These are phyloP conservation scores for Chirona hameri DNA, from an alignment of 2,888 invertebrate species.

Conservation along the genomic window DNA sequence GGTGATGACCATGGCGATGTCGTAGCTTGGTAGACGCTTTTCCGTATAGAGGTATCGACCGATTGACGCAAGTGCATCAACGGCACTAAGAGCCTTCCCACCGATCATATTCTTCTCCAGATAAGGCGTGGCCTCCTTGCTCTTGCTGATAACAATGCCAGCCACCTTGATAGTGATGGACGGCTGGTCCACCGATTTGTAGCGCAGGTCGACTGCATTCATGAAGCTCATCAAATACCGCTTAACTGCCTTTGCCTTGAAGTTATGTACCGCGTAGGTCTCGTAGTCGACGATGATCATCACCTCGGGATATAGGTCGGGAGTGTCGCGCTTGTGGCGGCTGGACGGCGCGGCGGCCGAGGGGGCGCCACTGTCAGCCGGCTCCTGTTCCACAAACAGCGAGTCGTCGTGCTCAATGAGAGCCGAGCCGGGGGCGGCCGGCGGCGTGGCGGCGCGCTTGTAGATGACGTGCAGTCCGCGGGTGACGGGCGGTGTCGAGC, in stretches of 20 bases:
- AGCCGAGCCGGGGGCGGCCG: background rate
- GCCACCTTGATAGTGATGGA: slow-evolving; percentile 14
- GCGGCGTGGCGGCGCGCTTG: background rate
- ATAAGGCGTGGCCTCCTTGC: slow-evolving; percentile 24
- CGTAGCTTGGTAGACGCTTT: background rate
- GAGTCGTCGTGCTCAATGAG: background rate
- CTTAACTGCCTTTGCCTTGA: background rate
- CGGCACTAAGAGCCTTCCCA: background rate
- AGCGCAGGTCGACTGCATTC: slow-evolving; percentile 24
- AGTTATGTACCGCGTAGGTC: background rate
- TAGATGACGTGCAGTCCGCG: slow-evolving; percentile 14
- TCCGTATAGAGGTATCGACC: background rate
- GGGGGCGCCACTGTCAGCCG: background rate
- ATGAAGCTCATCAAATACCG: slow-evolving; percentile 24
- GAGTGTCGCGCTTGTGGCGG: background rate
- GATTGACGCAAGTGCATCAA: background rate
- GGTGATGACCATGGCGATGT: slow-evolving; percentile 26
- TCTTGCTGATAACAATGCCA: slow-evolving; percentile 23
- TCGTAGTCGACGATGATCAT: slow-evolving; percentile 25
- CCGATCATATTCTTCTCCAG: background rate
- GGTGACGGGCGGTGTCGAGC: background rate
- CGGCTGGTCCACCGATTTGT: background rate
- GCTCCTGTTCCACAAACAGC: background rate
- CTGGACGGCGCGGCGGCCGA: background rate
- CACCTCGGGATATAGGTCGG: slow-evolving; percentile 23